These are phyloP conservation scores for Thecocarcelia acutangulata DNA, from an alignment of 2,888 invertebrate genomes.

Conservation along the genomic window DNA sequence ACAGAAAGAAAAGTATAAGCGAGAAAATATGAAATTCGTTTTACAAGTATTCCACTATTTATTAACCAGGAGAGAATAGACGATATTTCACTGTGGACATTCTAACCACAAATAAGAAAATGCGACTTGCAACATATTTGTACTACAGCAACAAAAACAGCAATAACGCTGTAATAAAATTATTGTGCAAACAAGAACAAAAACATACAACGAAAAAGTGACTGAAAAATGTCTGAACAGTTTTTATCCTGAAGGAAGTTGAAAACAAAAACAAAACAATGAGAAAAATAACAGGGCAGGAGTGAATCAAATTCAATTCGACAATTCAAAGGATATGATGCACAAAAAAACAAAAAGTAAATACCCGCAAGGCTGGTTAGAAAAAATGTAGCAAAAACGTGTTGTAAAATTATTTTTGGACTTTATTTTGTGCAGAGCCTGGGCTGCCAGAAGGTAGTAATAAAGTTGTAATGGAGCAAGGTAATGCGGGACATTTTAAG, in stretches of 20 bases:
- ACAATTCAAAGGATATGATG: constrained; percentile 43
- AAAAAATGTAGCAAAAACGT: constrained; percentile 29
- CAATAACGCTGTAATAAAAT: constrained; percentile 13
- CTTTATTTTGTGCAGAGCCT: background rate
- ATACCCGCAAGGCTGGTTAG: constrained; percentile 51
- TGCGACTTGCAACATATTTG: constrained; percentile 48
- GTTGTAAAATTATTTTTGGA: constrained; percentile 18
- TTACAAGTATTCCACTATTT: constrained; percentile 9
- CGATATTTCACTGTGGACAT: constrained; percentile 28
- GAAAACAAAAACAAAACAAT: constrained; percentile 8
- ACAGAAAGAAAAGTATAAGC: background rate
- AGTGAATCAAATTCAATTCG: constrained; percentile 62
- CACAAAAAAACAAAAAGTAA: constrained; percentile 49
- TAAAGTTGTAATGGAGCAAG: no score
- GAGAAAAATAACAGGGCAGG: constrained; percentile 8
- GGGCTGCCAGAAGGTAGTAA: background rate
- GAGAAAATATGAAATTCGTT: constrained; percentile 1
- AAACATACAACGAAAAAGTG: constrained; percentile 39
- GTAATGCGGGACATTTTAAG: no score
- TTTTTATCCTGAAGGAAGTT: constrained; percentile 54
- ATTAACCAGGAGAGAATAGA: constrained; percentile 40
- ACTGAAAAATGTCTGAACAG: constrained; percentile 62
- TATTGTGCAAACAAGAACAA: constrained; percentile 12
- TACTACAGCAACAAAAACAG: constrained; percentile 27
- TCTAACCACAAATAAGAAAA: constrained; percentile 55